phyloP scores from a whole-genome alignment of 2,888 invertebrate species.

The Cosmopolites sordidus region DNA sequence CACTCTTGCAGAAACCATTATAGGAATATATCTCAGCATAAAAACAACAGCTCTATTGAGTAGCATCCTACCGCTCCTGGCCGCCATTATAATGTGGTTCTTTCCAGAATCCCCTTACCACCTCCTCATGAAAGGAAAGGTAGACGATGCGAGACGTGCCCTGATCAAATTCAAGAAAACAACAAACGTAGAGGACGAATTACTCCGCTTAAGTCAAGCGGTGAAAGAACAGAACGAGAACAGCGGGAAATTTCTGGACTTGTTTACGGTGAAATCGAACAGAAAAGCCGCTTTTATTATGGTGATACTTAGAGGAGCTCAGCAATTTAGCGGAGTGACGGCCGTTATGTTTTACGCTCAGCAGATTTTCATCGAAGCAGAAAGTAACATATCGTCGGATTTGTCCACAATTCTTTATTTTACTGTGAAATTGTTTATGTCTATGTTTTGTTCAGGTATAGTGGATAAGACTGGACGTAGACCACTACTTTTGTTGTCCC shows the following conservation, averaged over 20 bases:
- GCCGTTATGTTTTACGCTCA: conserved; percentile 62
- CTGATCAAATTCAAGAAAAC: conserved; percentile 51
- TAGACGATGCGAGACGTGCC: conserved; percentile 49
- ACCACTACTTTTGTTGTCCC: conserved; percentile 53
- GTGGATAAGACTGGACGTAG: conserved; percentile 57
- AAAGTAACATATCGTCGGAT: conserved; percentile 47
- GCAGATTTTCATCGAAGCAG: conserved; percentile 47
- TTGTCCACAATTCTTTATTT: conserved; percentile 42
- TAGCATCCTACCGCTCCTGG: conserved; percentile 48
- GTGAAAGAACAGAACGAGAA: conserved; percentile 48
- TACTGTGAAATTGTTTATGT: conserved; percentile 55
- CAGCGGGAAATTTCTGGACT: conserved; percentile 54
- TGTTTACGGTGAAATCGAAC: conserved; percentile 55
- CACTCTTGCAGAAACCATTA: conserved; percentile 52
- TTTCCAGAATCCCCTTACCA: conserved; percentile 61
- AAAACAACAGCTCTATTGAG: conserved; percentile 51
- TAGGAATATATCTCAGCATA: conserved; percentile 51
- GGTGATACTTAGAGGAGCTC: conserved; percentile 54
- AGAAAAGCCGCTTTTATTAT: conserved; percentile 62
- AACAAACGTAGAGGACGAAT: conserved; percentile 50
- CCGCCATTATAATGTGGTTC: conserved; percentile 49
- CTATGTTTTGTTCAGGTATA: conserved; percentile 53
- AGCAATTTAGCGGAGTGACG: conserved; percentile 58
- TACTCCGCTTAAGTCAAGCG: conserved; percentile 38
- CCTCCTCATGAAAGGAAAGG: conserved; percentile 45